Percentiles rank a stretch among this genome's conserved stretches.
Evolutionary conservation across 2,113 vertebrate genomes (phyloP).

Genomic region (Neomonachus schauinslandi): DNA sequence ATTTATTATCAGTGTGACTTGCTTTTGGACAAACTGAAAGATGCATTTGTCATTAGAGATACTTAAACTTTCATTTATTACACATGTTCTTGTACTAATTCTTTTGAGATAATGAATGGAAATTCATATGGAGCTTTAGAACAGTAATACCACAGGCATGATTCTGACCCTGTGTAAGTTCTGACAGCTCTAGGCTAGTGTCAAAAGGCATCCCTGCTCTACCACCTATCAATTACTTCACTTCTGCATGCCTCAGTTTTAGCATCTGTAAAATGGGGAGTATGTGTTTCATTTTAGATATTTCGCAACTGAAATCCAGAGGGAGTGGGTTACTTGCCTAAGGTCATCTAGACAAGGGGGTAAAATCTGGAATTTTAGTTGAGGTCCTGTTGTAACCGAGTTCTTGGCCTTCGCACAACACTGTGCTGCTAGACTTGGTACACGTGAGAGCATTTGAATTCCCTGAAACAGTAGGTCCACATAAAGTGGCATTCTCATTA

Average conservation of each 20-base stretch:
- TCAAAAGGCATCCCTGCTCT: background rate
- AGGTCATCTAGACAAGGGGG: background rate
- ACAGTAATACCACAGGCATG: fast-evolving
- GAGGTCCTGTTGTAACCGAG: background rate
- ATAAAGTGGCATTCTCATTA: background rate
- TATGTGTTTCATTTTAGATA: background rate
- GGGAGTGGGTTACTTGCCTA: background rate
- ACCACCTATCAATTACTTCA: background rate
- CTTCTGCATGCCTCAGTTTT: background rate
- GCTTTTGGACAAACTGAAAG: background rate
- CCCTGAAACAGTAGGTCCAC: no score
- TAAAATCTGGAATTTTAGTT: background rate
- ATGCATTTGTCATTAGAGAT: background rate
- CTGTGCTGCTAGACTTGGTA: background rate
- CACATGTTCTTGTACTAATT: background rate
- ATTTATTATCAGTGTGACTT: background rate
- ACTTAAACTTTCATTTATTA: background rate
- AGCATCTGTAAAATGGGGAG: background rate
- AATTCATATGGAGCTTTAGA: background rate
- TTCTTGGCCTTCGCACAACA: background rate
- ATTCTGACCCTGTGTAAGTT: background rate
- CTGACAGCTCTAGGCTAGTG: no score
- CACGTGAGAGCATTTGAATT: fast-evolving
- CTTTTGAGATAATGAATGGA: background rate
- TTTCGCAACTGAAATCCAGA: background rate